Conservation (phyloP, 2,113 vertebrate species). For the Danionella cerebrum region DNA sequence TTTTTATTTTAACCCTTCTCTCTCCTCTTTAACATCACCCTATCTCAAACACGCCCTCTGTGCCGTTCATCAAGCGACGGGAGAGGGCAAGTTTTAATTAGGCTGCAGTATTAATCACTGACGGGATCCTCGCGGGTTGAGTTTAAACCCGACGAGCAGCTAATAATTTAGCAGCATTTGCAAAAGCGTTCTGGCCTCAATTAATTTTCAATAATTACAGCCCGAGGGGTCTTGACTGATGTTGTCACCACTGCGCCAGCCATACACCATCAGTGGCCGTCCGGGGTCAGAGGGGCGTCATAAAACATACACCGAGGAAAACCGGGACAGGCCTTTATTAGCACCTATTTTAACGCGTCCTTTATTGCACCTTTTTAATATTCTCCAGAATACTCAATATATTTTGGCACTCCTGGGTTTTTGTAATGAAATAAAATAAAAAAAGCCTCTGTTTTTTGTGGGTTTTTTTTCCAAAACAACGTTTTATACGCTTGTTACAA, state of each 20-base stretch:
- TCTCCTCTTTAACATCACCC: conserved; percentile 60
- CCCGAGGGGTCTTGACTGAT: conserved; percentile 69
- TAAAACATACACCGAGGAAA: conserved; percentile 80
- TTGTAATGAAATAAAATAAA: too few species aligned
- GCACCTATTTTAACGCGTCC: too few species aligned
- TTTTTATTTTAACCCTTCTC: conserved; percentile 87
- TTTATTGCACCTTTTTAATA: too few species aligned
- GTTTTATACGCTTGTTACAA: too few species aligned
- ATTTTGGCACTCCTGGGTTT: too few species aligned
- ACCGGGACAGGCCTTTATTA: conserved; percentile 34
- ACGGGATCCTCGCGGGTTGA: conserved; percentile 63
- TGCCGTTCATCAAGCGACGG: not conserved
- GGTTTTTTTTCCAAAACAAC: too few species aligned
- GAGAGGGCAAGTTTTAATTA: conserved; percentile 18
- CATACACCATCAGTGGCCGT: conserved; percentile 66
- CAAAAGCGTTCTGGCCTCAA: conserved; percentile 82
- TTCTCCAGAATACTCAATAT: too few species aligned
- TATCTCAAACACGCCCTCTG: not conserved
- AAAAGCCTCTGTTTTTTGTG: too few species aligned
- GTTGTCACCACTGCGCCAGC: conserved; percentile 61
- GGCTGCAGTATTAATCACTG: conserved; percentile 33
- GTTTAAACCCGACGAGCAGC: conserved; percentile 76
- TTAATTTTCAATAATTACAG: conserved; percentile 96
- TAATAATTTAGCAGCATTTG: conserved; percentile 78
- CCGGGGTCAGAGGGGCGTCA: conserved; percentile 75